Evolutionary conservation across 2,797 vertebrate genomes (phyloP), one percentile per base, ranked within the genome.

Genomic region (Tinamus major): DNA sequence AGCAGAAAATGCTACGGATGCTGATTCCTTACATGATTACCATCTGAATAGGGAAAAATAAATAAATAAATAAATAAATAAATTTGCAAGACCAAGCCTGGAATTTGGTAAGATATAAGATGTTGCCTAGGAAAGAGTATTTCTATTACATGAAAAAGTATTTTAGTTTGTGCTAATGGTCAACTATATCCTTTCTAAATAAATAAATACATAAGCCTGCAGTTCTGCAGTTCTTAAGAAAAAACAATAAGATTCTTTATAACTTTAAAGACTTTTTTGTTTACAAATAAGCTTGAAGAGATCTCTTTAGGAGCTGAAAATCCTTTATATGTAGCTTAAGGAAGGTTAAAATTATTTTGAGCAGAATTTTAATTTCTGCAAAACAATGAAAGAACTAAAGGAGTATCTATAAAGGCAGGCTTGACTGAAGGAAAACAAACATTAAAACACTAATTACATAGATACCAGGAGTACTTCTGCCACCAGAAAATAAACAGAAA

Each of bases 341-440:
- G 74, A 76, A 29, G 65, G 33, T 78, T 48, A 20, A 62, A 89
- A 76, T 68, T 93, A 79, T 72, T 95, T 77, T 65, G 39, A 70
- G 87, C 46, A 83, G 24, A 84, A 80, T 76, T 95, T 93, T 86
- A 87, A 95, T 94, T 94, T 89, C 85, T 94, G 89, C 81, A 74
- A 85, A 93, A 87, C 4, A 76, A 78, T 89, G 79, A 81, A 93
- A 92, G 87, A 85, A 81, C 79, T 59, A 41, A 48, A 87, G 55
- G 41, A 89, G 4, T 90, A 89, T 95, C 87, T 95, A 79, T 69
- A 81, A 92, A 91, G 79, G 37, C 92, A 95, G 95, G 78, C 51
- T 81, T 46, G 16, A 69, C 29, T 4, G 29, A 92, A 94, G 67
- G 63, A 85, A 95, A 93, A 86, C 59, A 93, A 93, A 88, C 82